Base-by-base conservation (phyloP, 2,797 vertebrate species). In the Gymnopithys bicolor region DNA sequence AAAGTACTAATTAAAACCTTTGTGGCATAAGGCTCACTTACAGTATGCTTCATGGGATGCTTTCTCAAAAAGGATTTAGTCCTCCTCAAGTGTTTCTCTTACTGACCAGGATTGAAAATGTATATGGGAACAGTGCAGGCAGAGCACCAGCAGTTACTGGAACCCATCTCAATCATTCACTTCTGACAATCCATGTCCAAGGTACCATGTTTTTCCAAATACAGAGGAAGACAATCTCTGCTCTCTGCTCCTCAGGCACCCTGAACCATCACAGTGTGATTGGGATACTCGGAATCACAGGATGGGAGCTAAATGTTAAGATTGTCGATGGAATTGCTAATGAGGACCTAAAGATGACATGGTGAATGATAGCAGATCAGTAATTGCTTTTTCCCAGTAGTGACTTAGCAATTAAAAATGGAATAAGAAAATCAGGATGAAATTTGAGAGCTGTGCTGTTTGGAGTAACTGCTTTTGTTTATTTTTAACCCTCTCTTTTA, bases 401-500 rank as follows among this genome's bases (percentile, higher is more conserved):
- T 89, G 89, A 91, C 94, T 91, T 82, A 89, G 70, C 95, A 95
- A 82, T 80, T 93, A 90, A 83, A 93, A 90, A 84, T 51, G 87
- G 80, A 89, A 89, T 43, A 77, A 87, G 85, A 84, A 90, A 91
- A 91, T 66, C 79, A 43, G 66, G 77, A 63, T 63, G 80, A 94
- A 91, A 86, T 81, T 62, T 81, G 79, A 92, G 91, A 90, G 52
- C 79, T 81, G 56, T 70, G 69, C 83, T 37, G 68, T 63, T 84
- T 63, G 62, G 53, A 74, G 55, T 32, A 83, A 45, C 75, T 41
- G 19, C 55, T 84, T 84, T 85, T 94, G 78, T 68, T 92, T 91
- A 39, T 95, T 96, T 96, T 96, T 91, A 95, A 96, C 93, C 62
- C 85, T 86, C 66, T 91, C 87, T 94, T 91, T 97, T 86, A 87